Percentiles rank a stretch among this genome's conserved stretches.
Evolutionary conservation across 2,888 invertebrate species (phyloP).

Genomic region (Parelbella ahira): DNA sequence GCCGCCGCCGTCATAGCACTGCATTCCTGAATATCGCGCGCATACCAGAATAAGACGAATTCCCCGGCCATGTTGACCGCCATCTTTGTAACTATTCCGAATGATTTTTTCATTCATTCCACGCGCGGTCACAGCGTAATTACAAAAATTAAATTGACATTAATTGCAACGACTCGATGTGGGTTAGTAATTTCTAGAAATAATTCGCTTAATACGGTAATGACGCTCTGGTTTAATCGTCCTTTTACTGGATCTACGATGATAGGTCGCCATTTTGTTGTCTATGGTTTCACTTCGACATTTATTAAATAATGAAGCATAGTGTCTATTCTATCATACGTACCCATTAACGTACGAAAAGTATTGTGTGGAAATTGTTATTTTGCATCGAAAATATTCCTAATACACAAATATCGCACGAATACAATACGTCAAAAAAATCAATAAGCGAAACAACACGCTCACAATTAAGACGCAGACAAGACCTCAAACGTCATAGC

Average conservation of each 20-base stretch:
- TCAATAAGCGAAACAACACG: constrained; percentile 63
- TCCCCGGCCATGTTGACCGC: constrained; percentile 35
- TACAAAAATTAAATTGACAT: constrained; percentile 76
- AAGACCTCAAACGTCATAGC: constrained; percentile 70
- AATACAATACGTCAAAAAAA: constrained; percentile 66
- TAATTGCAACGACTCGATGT: constrained; percentile 66
- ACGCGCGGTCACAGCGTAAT: constrained; percentile 45
- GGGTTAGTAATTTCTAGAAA: constrained; percentile 72
- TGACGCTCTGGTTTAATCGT: constrained; percentile 18
- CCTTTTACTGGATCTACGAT: constrained; percentile 11
- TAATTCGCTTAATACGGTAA: constrained; percentile 46
- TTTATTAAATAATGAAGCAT: too few species aligned
- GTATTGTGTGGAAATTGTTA: too few species aligned
- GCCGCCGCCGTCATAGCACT: constrained; percentile 31
- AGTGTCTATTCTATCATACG: too few species aligned
- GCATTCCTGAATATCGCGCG: constrained; percentile 17
- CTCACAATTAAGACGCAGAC: constrained; percentile 75
- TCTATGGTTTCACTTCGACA: constrained; percentile 2
- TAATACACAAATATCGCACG: constrained; percentile 28
- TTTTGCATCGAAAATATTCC: too few species aligned
- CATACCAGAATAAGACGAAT: constrained; percentile 36
- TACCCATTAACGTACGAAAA: too few species aligned
- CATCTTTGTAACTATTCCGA: constrained; percentile 36
- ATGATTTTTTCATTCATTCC: constrained; percentile 48
- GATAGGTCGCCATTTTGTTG: constrained; percentile 18